Evolutionary conservation across 2,797 vertebrate genomes (phyloP).

Genomic region (Sebastes steindachneri): DNA sequence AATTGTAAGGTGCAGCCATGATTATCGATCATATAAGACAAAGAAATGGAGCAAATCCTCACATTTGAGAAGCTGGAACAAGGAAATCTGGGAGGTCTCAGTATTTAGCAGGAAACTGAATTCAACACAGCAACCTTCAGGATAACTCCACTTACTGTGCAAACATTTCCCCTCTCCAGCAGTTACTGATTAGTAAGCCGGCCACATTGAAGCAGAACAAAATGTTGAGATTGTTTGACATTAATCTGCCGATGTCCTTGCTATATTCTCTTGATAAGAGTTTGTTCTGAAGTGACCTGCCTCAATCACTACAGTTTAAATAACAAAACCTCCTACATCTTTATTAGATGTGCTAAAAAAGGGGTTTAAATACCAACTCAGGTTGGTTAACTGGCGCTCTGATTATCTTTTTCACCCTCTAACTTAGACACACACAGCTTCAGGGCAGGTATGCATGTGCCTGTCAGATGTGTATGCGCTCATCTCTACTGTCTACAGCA

Average conservation of each 20-base stretch:
- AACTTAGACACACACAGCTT: constrained; percentile 18
- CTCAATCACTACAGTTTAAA: background rate
- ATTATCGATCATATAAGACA: background rate
- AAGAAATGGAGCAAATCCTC: background rate
- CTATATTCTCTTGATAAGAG: background rate
- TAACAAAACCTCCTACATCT: background rate
- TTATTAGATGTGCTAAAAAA: background rate
- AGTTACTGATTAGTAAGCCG: background rate
- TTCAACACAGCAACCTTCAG: background rate
- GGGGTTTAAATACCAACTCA: background rate
- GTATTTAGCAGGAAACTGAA: constrained; percentile 9
- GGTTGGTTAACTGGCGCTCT: background rate
- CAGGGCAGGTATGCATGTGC: constrained; percentile 33
- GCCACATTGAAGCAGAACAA: background rate
- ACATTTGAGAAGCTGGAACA: background rate
- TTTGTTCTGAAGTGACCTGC: background rate
- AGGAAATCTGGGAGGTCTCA: background rate
- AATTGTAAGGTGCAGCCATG: no score
- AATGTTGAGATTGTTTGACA: constrained; percentile 16
- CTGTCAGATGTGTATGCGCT: constrained; percentile 39
- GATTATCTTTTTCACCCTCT: background rate
- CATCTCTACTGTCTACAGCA: constrained; percentile 5
- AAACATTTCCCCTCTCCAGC: background rate
- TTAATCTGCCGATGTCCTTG: constrained; percentile 7
- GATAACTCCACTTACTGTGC: background rate